Conservation (phyloP, 2,888 invertebrate species). For the Drosophila paramelanica region DNA sequence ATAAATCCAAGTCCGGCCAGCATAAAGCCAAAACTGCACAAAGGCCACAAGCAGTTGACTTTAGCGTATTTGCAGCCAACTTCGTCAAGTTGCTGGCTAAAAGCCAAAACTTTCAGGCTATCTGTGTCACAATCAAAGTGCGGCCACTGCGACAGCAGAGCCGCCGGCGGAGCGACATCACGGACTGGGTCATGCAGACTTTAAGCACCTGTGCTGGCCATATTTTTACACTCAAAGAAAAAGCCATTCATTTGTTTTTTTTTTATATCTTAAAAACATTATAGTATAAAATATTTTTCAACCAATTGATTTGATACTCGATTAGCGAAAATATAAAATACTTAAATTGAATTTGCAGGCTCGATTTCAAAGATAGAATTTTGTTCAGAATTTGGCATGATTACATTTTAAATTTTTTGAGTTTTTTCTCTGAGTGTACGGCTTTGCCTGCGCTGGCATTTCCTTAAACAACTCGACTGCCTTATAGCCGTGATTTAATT, state of each 20-base stretch:
- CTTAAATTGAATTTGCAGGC: no score
- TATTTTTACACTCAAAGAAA: background rate
- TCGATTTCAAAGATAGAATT: no score
- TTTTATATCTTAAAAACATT: no score
- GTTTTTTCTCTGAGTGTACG: no score
- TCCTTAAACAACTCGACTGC: conserved; percentile 17
- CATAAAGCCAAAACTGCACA: conserved; percentile 47
- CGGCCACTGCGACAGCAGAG: conserved; percentile 2
- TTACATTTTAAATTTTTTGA: no score
- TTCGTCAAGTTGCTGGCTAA: conserved; percentile 63
- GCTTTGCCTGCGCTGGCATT: no score
- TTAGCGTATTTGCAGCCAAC: conserved; percentile 60
- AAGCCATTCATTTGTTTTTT: no score
- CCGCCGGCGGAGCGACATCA: background rate
- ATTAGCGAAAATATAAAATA: no score
- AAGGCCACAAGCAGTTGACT: conserved; percentile 50
- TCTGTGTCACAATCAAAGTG: conserved; percentile 51
- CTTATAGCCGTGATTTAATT: conserved; percentile 54
- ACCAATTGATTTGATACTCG: no score
- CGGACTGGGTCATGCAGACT: conserved; percentile 3
- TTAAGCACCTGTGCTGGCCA: conserved; percentile 13
- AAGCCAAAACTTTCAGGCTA: conserved; percentile 58
- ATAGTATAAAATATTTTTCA: no score
- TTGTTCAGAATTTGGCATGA: no score
- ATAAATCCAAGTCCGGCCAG: conserved; percentile 45